Evolutionary conservation across 2,888 invertebrate species (phyloP).

Genomic region (Pollenia griseotomentosa): DNA sequence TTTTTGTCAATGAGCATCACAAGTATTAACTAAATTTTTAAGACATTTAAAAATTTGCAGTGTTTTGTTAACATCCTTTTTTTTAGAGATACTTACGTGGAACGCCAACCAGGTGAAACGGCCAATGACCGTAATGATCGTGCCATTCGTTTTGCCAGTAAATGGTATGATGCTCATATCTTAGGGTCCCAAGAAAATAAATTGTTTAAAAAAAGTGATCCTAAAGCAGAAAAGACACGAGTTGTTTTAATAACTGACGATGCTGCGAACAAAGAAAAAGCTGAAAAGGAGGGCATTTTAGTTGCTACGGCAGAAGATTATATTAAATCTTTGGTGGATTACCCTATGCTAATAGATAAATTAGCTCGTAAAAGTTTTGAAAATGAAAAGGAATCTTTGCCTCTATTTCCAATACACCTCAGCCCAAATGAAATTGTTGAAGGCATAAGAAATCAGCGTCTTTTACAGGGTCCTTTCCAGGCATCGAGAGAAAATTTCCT

Average conservation of each 20-base stretch:
- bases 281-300: constrained; percentile 88
- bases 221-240: constrained; percentile 84
- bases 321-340: constrained; percentile 89
- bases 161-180: constrained; percentile 93
- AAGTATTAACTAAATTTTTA: constrained; percentile 86
- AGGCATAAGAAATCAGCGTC: constrained; percentile 91
- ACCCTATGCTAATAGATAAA: constrained; percentile 91
- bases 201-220: constrained; percentile 72
- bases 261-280: constrained; percentile 89
- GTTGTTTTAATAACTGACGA: constrained; percentile 94
- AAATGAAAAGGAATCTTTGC: constrained; percentile 86
- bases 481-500: constrained; percentile 97
- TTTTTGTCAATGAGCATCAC: constrained; percentile 98
- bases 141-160: constrained; percentile 91
- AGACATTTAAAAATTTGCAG: neutral
- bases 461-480: constrained; percentile 92
- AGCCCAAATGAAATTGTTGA: constrained; percentile 90
- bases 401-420: constrained; percentile 93
- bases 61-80: constrained; percentile 27
- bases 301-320: constrained; percentile 89
- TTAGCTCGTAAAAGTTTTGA: constrained; percentile 89
- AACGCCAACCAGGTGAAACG: constrained; percentile 91
- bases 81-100: constrained; percentile 93
- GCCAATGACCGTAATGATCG: constrained; percentile 96
- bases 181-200: constrained; percentile 80